Conservation (phyloP, 2,113 vertebrate genomes). For the Oryzias curvinotus region DNA sequence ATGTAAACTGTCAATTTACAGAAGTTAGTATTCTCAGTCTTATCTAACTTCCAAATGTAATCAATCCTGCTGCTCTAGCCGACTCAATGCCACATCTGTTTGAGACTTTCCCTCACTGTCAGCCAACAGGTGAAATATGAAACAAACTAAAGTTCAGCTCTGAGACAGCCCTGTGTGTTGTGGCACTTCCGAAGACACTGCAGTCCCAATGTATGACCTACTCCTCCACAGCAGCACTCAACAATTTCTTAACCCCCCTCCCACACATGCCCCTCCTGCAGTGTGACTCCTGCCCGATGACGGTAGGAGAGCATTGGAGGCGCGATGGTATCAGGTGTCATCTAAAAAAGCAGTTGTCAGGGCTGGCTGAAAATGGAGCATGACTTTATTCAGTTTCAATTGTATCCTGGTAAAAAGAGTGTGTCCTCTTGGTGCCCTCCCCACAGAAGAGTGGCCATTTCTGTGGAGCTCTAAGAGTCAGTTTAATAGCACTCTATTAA, state of each 20-base stretch:
- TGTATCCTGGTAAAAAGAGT: conserved; percentile 53
- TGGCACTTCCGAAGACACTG: conserved; percentile 39
- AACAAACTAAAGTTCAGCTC: conserved; percentile 14
- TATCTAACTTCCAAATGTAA: no score
- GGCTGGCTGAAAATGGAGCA: conserved; percentile 66
- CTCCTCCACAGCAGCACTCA: conserved; percentile 40
- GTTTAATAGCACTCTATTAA: conserved; percentile 71
- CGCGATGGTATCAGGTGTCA: conserved; percentile 66
- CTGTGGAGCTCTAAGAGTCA: conserved; percentile 35
- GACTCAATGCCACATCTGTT: neutral
- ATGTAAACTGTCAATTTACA: no score
- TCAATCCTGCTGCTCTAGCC: no score
- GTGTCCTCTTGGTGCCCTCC: conserved; percentile 49
- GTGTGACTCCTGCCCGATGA: conserved; percentile 50
- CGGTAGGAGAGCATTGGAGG: conserved; percentile 15
- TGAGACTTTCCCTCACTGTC: conserved; percentile 26
- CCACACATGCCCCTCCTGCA: conserved; percentile 40
- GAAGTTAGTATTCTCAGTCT: no score
- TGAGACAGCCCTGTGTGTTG: conserved; percentile 33
- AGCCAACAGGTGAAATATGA: conserved; percentile 33
- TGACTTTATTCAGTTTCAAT: conserved; percentile 62
- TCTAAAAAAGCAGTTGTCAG: conserved; percentile 73
- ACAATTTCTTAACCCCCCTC: conserved; percentile 42
- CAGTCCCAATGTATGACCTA: conserved; percentile 52
- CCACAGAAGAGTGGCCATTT: conserved; percentile 49